Evolutionary conservation across 2,797 vertebrate species (phyloP).

Genomic region (Poeciliopsis infans): DNA sequence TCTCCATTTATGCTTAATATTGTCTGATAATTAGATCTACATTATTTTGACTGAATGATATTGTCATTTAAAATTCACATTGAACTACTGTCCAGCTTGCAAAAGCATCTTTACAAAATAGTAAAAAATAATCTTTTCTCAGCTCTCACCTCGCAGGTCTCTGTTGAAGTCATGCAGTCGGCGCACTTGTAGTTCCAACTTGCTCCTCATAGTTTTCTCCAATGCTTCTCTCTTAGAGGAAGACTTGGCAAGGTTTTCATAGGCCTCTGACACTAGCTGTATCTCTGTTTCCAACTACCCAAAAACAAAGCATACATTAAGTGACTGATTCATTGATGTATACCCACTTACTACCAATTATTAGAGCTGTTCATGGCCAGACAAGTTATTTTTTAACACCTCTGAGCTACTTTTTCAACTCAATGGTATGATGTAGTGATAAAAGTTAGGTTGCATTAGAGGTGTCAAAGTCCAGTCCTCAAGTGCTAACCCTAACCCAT

Average conservation of each 20-base stretch:
- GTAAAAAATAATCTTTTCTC: not conserved
- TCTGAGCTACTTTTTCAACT: not conserved
- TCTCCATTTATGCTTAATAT: not conserved
- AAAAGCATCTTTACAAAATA: not conserved
- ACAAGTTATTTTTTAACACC: not conserved
- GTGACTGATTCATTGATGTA: not conserved
- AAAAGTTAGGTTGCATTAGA: no score
- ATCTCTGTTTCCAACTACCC: conserved; percentile 95
- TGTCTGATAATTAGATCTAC: not conserved
- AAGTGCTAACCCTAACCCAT: no score
- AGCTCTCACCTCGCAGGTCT: conserved; percentile 91
- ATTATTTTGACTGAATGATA: not conserved
- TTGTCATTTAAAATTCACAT: not conserved
- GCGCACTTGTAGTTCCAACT: conserved; percentile 95
- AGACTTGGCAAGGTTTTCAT: conserved; percentile 96
- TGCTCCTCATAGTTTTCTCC: conserved; percentile 99
- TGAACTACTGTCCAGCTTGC: not conserved
- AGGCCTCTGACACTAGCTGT: conserved; percentile 95
- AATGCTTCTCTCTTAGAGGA: conserved; percentile 93
- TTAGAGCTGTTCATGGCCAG: not conserved
- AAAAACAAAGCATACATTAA: not conserved
- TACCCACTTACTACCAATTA: not conserved
- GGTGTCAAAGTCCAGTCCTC: no score
- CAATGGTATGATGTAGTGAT: no score
- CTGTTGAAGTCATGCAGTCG: conserved; percentile 98